Evolutionary conservation across 2,113 vertebrate species (phyloP), one percentile per base, ranked within the genome.

Genomic region (Pluvianellus socialis): DNA sequence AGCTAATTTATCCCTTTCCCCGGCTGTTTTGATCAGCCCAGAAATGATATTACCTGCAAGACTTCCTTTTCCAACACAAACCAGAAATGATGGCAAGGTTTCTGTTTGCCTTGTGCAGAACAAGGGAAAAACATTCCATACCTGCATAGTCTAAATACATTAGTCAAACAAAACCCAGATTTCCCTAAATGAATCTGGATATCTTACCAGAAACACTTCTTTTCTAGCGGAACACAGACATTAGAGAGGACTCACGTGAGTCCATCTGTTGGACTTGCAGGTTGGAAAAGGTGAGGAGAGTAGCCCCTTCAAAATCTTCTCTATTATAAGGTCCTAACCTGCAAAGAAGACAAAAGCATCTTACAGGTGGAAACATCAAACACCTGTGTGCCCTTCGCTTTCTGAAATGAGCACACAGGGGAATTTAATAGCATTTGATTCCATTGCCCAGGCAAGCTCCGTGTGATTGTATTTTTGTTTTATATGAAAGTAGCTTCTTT

Each of bases 31-130:
- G 23, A 65, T 71, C 53, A 68, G 58, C 40, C 53, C 70, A 94
- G 84, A 75, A 92, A 87, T 23, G 4, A 23, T 44, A 79, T 56
- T 90, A 93, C 96, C 94, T 94, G 70, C 77, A 91, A 68, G 67
- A 42, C 27, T 62, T 86, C 56, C 61, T 81, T 86, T 81, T 92
- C 91, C 89, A 93, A 82, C 66, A 82, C 62, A 88, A 95, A 93
- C 61, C 77, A 97, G 73, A 76, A 95, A 44, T 1, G 6, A 59
- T 88, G 91, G 89, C 86, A 92, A 82, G 30, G 27, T 30, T 95
- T 89, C 66, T 86, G 32, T 85, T 95, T 85, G 50, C 79, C 91
- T 90, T 73, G 67, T 67, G 53, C 16, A 16, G 92, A 84, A 85
- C 49, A 85, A 49, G 70, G 79, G 53, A 92, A 88, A 96, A 95